Evolutionary conservation across 2,797 vertebrate genomes (phyloP), one percentile per base, ranked within the genome.

Genomic region (Muraenolepis orangiensis): DNA sequence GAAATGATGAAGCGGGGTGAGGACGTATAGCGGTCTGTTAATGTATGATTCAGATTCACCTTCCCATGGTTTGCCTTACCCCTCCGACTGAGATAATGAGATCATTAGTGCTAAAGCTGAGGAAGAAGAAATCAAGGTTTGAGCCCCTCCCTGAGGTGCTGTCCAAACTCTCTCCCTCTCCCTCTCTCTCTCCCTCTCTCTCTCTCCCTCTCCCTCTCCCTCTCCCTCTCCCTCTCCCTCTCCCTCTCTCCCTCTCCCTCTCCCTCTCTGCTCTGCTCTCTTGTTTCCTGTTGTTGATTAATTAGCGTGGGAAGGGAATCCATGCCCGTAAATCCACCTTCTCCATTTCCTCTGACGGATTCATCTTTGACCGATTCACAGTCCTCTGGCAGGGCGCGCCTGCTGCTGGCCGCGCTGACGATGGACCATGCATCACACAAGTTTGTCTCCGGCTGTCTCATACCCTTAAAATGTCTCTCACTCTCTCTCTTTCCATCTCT

Each of bases 281-380:
- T 40, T 46, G 78, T 81, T 80, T 86, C 84, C 82, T 72, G 30
- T 10, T 87, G 78, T 86, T 82, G 81, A 84, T 76, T 74, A 84
- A 81, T 40, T 75, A 81, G 74, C 70, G 81, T 84, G 86, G 85
- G 83, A 90, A 88, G 86, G 85, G 83, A 90, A 88, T 70, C 51
- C 20, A 4, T 51, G 23, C 40, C 64, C 11, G 36, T 77, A 80
- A 89, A 87, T 88, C 87, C 85, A 73, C 4, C 74, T 66, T 1
- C 69, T 71, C 42, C 75, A 31, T 78, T 80, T 76, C n/a, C 73
- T 74, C 28, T 23, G 28, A 70, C 67, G 36, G 69, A 80, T 74
- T 81, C 79, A 87, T 87, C 78, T 74, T 18, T 57, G 72, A 29
- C 46, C 82, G 80, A 86, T 81, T 80, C 82, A 16, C 66, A 40